Evolutionary conservation across 1,140 invertebrate genomes (phyloP).

Genomic region (Drosophila cardini): DNA sequence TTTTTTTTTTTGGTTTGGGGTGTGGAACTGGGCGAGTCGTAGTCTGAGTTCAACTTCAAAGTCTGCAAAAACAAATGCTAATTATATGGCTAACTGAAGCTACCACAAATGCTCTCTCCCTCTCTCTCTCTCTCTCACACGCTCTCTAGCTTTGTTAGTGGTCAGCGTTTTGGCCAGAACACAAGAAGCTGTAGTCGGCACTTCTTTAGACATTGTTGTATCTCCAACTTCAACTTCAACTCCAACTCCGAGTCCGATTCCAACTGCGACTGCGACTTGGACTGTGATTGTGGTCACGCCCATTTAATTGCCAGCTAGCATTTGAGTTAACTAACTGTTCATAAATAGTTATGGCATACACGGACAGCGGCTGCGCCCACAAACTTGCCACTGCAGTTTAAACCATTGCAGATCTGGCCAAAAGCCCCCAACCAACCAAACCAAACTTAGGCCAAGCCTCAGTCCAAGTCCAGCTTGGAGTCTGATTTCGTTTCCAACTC

Average conservation of each 20-base stretch:
- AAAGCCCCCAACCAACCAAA: background rate
- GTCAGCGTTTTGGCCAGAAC: constrained; percentile 35
- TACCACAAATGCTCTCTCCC: constrained; percentile 63
- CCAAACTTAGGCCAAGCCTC: constrained; percentile 17
- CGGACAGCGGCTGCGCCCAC: constrained; percentile 75
- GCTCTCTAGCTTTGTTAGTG: constrained; percentile 16
- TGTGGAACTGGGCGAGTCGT: constrained; percentile 75
- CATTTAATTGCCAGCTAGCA: constrained; percentile 81
- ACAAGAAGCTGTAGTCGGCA: constrained; percentile 42
- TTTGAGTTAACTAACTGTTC: constrained; percentile 83
- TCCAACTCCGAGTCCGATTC: background rate
- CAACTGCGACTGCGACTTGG: constrained; percentile 10
- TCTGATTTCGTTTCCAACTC: constrained; percentile 2
- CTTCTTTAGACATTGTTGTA: constrained; percentile 10
- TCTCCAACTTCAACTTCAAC: background rate
- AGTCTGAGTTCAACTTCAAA: constrained; percentile 8
- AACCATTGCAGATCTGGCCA: constrained; percentile 49
- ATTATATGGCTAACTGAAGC: constrained; percentile 67
- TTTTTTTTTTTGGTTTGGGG: constrained; percentile 59
- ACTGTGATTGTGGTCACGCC: constrained; percentile 57
- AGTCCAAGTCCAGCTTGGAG: too few relatives aligned
- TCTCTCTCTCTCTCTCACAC: background rate
- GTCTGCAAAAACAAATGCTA: constrained; percentile 73
- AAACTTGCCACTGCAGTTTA: constrained; percentile 54
- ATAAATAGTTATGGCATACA: constrained; percentile 84